Evolutionary conservation across 2,113 vertebrate species (phyloP), one percentile per base, ranked within the genome.

Genomic region (Petromus typicus): DNA sequence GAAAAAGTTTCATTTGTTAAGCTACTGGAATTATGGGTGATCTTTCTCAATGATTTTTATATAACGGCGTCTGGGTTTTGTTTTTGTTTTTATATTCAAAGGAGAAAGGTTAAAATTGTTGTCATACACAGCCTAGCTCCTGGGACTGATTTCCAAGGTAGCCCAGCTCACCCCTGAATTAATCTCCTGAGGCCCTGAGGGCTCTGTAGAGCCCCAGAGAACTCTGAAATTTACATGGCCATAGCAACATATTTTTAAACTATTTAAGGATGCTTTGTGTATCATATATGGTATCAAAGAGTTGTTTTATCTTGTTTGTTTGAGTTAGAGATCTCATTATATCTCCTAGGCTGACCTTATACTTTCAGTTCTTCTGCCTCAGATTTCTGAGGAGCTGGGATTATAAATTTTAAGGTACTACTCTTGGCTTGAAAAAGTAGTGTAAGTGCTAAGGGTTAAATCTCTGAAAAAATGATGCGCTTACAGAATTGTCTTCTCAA

Each of bases 181-280:
- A 93, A 88, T 90, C 86, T 81, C 87, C 51, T 71, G 86, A 90
- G 93, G 37, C 54, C 37, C 56, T 54, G 66, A 94, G 30, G 57
- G 64, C n/a, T 54, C n/a, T 48, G 1, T 32, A 48, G 66, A 80
- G 32, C 54, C 14, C 69, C 48, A 69, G 7, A 86, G 86, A 92
- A 45, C 40, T 61, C 64, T 40, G n/a, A 81, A 40, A 23, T 90
- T 86, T 63, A 69, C 34, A 45, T 27, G 43, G 10, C 92, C 66
- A 90, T 76, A 90, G 57, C 20, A 84, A 89, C 27, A 23, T 76
- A 30, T 64, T 82, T 96, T 71, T 34, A 51, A 86, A 90, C 67
- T n/a, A 73, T 23, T 66, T 81, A 51, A 61, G 73, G n/a, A 34
- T 61, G 11, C 54, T 81, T 92, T 81, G 67, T 61, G 3, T 69